Evolutionary conservation across 2,113 vertebrate genomes (phyloP).

Genomic region (Ptychochromis oligacanthus): DNA sequence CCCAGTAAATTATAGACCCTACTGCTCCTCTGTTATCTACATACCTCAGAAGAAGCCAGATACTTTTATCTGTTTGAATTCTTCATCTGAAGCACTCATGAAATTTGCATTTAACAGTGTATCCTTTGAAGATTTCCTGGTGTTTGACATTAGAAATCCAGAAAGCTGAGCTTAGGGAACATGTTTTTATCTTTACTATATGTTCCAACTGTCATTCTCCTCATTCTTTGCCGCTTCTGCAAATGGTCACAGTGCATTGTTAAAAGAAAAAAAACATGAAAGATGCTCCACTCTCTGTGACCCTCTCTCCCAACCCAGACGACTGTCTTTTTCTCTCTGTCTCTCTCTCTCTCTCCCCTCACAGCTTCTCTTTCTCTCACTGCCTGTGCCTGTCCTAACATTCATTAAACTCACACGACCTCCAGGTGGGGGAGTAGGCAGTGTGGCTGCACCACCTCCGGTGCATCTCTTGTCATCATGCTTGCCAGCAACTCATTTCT

Average conservation of each 20-base stretch:
- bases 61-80: conserved; percentile 52
- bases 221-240: conserved; percentile 19
- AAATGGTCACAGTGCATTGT: conserved; percentile 36
- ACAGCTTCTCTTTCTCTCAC: conserved; percentile 9
- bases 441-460: conserved; percentile 42
- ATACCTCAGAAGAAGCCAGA: conserved; percentile 59
- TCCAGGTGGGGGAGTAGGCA: conserved; percentile 42
- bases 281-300: conserved; percentile 28
- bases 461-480: conserved; percentile 64
- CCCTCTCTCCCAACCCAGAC: conserved; percentile 34
- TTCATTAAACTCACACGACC: conserved; percentile 67
- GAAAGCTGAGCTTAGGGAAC: conserved; percentile 31
- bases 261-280: conserved; percentile 38
- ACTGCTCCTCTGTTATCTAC: conserved; percentile 41
- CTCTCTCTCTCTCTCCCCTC: background rate
- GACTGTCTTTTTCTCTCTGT: conserved; percentile 12
- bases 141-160: conserved; percentile 39
- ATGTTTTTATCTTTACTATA: conserved; percentile 35
- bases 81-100: conserved; percentile 36
- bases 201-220: conserved; percentile 18
- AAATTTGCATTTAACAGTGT: conserved; percentile 39
- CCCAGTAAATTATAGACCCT: conserved; percentile 50
- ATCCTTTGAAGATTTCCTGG: conserved; percentile 51
- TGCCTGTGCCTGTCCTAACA: conserved; percentile 21
- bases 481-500: conserved; percentile 58